These are phyloP conservation scores for Rhamnusium bicolor DNA, from an alignment of 2,888 invertebrate species.

Conservation along the genomic window DNA sequence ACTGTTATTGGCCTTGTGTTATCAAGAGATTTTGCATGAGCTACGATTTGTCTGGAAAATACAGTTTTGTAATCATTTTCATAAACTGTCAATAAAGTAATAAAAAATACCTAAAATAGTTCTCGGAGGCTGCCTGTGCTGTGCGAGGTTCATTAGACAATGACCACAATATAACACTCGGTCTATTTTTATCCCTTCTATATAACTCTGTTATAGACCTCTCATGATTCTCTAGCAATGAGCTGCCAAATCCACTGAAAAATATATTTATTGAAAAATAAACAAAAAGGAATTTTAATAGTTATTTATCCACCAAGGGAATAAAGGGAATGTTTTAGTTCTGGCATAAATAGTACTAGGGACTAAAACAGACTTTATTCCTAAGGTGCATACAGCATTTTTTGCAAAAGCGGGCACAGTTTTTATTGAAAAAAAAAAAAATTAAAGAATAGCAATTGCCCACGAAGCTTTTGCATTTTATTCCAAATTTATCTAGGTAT, in stretches of 20 bases:
- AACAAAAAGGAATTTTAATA: no score
- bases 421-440: no score
- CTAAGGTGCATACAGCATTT: no score
- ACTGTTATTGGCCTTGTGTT: constrained; percentile 88
- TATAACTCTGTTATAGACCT: constrained; percentile 90
- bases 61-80: neutral
- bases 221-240: constrained; percentile 85
- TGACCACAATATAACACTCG: constrained; percentile 97
- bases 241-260: constrained; percentile 60
- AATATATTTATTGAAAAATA: neutral
- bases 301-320: no score
- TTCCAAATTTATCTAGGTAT: no score
- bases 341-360: no score
- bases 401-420: no score
- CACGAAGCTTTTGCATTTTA: no score
- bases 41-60: constrained; percentile 81
- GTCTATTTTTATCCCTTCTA: constrained; percentile 93
- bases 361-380: no score
- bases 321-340: no score
- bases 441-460: no score
- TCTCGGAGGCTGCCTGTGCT: constrained; percentile 78
- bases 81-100: neutral
- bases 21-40: constrained; percentile 85
- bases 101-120: constrained; percentile 82
- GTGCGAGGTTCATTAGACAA: constrained; percentile 95